A percentile compares a stretch with the other conserved stretches of the same genome.
phyloP scores from a whole-genome alignment of 2,113 vertebrate species.

The Thunnus thynnus region DNA sequence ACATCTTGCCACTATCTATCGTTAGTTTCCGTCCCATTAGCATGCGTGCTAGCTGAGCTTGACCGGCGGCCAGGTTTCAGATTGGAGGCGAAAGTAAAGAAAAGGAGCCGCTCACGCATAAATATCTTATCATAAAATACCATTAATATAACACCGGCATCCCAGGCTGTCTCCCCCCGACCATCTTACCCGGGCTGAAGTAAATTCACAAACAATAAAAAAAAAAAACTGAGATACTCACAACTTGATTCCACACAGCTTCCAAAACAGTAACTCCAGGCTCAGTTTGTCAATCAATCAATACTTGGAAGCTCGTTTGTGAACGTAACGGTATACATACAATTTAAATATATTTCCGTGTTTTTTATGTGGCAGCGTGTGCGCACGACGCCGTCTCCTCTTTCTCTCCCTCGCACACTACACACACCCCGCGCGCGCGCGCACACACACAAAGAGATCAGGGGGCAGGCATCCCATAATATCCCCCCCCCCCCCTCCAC shows the following conservation, averaged over 20 bases:
- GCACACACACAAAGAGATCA: slow-evolving; percentile 90
- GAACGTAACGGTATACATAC: slow-evolving; percentile 23
- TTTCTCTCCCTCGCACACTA: slow-evolving; percentile 76
- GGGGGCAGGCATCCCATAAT: slow-evolving; percentile 91
- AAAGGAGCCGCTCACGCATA: slow-evolving; percentile 4
- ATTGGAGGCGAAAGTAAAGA: slow-evolving; percentile 9
- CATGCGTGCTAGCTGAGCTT: slow-evolving; percentile 74
- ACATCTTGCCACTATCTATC: slow-evolving; percentile 55
- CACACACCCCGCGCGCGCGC: slow-evolving; percentile 81
- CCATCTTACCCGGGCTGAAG: slow-evolving; percentile 13
- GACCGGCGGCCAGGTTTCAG: slow-evolving; percentile 66
- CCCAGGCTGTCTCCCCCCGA: neutral
- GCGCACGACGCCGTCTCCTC: slow-evolving; percentile 85
- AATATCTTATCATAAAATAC: neutral
- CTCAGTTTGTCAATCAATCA: slow-evolving; percentile 54
- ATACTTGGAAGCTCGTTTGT: slow-evolving; percentile 35
- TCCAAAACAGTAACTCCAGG: slow-evolving; percentile 56
- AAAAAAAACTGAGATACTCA: slow-evolving; percentile 70
- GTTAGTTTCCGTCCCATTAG: slow-evolving; percentile 74
- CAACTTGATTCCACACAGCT: slow-evolving; percentile 70
- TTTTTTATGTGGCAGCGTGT: slow-evolving; percentile 75
- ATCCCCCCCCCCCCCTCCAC: slow-evolving; percentile 70
- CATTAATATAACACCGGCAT: neutral
- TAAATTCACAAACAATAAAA: slow-evolving; percentile 41
- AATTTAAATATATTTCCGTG: slow-evolving; percentile 73